Evolutionary conservation across 2,888 invertebrate species (phyloP).

Genomic region (Hypomecis punctinalis): DNA sequence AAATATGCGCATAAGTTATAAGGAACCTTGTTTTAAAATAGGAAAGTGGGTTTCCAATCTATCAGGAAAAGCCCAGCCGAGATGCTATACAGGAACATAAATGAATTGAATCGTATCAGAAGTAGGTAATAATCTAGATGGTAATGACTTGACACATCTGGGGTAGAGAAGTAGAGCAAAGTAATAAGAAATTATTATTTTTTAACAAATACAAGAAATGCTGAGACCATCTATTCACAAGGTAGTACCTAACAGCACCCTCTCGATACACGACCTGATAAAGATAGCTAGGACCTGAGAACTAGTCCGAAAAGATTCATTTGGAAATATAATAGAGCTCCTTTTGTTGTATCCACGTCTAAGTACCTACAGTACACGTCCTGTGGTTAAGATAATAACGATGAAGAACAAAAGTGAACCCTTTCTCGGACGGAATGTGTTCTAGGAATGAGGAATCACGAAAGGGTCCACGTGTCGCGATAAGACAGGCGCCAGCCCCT

Average conservation of each 20-base stretch:
- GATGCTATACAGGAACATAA: too few relatives aligned
- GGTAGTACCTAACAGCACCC: too few relatives aligned
- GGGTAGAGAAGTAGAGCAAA: too few relatives aligned
- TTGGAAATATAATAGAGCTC: background rate
- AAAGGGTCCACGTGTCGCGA: slow-evolving; percentile 70
- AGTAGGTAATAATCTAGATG: too few relatives aligned
- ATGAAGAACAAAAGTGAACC: slow-evolving; percentile 39
- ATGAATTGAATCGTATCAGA: too few relatives aligned
- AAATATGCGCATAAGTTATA: slow-evolving; percentile 59
- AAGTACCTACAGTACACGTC: background rate
- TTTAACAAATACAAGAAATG: too few relatives aligned
- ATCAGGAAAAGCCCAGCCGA: background rate
- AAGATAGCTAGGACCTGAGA: too few relatives aligned
- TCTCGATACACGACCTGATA: too few relatives aligned
- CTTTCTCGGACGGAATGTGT: slow-evolving; percentile 59
- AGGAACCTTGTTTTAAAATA: slow-evolving; percentile 43
- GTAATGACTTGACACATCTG: too few relatives aligned
- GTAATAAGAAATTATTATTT: too few relatives aligned
- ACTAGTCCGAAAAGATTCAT: too few relatives aligned
- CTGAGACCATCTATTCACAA: too few relatives aligned
- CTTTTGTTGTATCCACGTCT: background rate
- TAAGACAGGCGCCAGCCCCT: slow-evolving; percentile 74
- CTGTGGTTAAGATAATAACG: background rate
- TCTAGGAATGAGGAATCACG: slow-evolving; percentile 65
- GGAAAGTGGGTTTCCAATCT: slow-evolving; percentile 42